phyloP scores from a whole-genome alignment of 2,888 invertebrate species.

The Parthenolecanium corni region DNA sequence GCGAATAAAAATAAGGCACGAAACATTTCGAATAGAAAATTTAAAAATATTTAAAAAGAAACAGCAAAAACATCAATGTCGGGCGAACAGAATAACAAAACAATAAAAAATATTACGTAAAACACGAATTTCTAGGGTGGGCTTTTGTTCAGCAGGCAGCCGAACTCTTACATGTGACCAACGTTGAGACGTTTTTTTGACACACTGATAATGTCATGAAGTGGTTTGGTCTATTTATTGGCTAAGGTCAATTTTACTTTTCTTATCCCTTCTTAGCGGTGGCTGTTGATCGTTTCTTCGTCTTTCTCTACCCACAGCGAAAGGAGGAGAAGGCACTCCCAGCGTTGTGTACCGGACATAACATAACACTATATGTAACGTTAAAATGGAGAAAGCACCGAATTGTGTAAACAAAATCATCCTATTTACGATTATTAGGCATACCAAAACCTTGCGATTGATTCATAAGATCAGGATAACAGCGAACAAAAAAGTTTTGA shows the following conservation, averaged over 20 bases:
- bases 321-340: conserved; percentile 8
- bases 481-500: no score
- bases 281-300: not conserved
- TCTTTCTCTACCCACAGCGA: conserved; percentile 11
- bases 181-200: conserved; percentile 21
- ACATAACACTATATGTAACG: conserved; percentile 28
- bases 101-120: not conserved
- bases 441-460: not conserved
- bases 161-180: not conserved
- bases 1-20: conserved; percentile 17
- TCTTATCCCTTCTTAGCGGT: conserved; percentile 27
- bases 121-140: no score
- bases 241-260: conserved; percentile 27
- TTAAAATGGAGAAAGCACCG: conserved; percentile 22
- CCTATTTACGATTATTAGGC: conserved; percentile 7
- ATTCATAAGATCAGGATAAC: no score
- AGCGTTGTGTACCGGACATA: conserved; percentile 27
- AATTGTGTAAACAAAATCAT: conserved; percentile 24
- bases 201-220: conserved; percentile 26
- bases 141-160: not conserved
- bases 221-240: conserved; percentile 24
- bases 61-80: not conserved
- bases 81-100: not conserved
- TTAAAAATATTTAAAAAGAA: not conserved
- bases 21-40: not conserved